Evolutionary conservation across 2,113 vertebrate species (phyloP).

Genomic region (Pontoporia blainvillei): DNA sequence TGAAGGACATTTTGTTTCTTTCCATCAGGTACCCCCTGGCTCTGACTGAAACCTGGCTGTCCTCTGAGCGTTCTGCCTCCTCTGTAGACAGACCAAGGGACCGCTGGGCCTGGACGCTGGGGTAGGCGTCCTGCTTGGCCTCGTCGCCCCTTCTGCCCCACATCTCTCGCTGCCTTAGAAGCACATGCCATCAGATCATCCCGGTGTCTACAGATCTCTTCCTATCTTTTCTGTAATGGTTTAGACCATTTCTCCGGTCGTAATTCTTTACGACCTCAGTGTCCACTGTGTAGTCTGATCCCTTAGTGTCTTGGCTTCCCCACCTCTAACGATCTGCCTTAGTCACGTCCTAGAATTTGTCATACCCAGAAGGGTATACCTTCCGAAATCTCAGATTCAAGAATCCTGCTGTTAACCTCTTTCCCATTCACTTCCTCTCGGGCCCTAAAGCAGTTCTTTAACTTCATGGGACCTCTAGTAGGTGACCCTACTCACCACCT

Average conservation of each 20-base stretch:
- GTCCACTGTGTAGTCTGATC: background rate
- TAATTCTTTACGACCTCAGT: background rate
- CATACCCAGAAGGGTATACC: background rate
- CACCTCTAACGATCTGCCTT: background rate
- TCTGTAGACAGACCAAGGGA: background rate
- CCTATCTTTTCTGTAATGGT: accelerated
- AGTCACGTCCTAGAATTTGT: background rate
- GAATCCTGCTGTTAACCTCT: background rate
- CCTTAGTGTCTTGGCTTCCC: background rate
- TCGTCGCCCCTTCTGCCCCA: background rate
- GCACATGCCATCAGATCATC: background rate
- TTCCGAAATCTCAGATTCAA: background rate
- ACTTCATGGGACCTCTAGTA: background rate
- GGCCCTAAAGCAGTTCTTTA: no score
- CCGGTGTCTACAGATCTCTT: background rate
- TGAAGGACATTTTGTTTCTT: slow-evolving; percentile 47
- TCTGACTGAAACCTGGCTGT: background rate
- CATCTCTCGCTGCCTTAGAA: background rate
- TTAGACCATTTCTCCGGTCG: background rate
- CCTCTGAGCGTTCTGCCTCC: background rate
- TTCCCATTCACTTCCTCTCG: background rate
- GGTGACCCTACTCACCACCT: background rate
- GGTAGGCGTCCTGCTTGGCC: slow-evolving; percentile 19
- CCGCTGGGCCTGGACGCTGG: background rate
- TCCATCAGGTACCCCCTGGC: background rate